Evolutionary conservation across 2,797 vertebrate genomes (phyloP).

Genomic region (Acanthis flammea): DNA sequence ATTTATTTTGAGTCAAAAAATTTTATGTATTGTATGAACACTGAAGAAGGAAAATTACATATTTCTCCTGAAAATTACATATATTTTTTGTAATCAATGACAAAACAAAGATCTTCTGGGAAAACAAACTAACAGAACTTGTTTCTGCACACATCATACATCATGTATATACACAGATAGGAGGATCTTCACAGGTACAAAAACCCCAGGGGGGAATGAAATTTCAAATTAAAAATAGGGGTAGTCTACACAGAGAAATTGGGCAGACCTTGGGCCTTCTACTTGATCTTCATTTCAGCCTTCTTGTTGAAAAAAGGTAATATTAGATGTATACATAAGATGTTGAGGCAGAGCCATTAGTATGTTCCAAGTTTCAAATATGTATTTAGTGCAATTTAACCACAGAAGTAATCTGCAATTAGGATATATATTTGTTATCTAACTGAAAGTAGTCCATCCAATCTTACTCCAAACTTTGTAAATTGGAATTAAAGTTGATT

Average conservation of each 20-base stretch:
- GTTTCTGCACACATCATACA: background rate
- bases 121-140: background rate
- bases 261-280: background rate
- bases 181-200: background rate
- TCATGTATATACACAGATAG: background rate
- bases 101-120: background rate
- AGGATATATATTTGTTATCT: background rate
- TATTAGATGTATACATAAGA: background rate
- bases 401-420: background rate
- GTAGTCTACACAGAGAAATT: background rate
- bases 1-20: background rate
- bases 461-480: background rate
- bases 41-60: background rate
- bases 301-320: background rate
- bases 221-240: background rate
- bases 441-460: background rate
- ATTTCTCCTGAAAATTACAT: background rate
- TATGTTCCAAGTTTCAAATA: background rate
- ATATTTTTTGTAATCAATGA: background rate
- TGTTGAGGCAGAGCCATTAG: background rate
- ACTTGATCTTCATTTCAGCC: background rate
- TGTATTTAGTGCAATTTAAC: background rate
- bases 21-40: background rate
- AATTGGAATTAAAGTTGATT: background rate
- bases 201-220: fast-evolving